Percentiles rank a stretch among this genome's conserved stretches.
phyloP scores from a whole-genome alignment of 1,140 invertebrate species.

The Cyrtorhinus lividipennis region DNA sequence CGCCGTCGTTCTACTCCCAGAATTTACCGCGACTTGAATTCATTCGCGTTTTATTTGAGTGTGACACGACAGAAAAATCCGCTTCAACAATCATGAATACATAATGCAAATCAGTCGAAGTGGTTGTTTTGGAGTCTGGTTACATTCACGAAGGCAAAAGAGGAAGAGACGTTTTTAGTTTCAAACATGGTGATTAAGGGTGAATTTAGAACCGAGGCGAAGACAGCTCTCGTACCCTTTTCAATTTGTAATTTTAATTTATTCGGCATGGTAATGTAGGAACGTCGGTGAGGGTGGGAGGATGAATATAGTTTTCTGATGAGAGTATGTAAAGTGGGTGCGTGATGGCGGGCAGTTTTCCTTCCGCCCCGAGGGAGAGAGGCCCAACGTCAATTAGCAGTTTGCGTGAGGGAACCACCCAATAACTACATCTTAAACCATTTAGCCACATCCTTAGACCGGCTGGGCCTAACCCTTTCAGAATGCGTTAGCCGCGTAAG shows the following conservation, averaged over 20 bases:
- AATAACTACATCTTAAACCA: background rate
- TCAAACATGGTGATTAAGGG: too few species aligned
- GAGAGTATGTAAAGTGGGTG: background rate
- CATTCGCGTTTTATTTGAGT: too few species aligned
- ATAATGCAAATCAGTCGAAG: too few species aligned
- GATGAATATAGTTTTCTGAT: background rate
- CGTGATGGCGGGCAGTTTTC: background rate
- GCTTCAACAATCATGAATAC: too few species aligned
- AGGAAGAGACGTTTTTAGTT: too few species aligned
- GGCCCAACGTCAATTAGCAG: background rate
- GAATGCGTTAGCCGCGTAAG: background rate
- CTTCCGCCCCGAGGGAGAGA: background rate
- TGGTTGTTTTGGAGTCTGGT: too few species aligned
- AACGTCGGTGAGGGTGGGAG: background rate
- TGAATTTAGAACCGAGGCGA: too few species aligned
- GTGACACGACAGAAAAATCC: too few species aligned
- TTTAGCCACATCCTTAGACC: background rate
- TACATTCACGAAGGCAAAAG: too few species aligned
- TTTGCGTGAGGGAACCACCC: background rate
- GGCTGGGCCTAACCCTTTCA: background rate
- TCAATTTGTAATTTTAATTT: background rate
- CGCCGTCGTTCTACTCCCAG: too few species aligned
- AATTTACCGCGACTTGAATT: too few species aligned
- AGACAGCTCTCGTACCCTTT: too few species aligned
- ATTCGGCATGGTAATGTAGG: background rate